A percentile compares a stretch with the other conserved stretches of the same genome.
phyloP scores from a whole-genome alignment of 2,888 invertebrate species.

The Xanthorhoe designata region DNA sequence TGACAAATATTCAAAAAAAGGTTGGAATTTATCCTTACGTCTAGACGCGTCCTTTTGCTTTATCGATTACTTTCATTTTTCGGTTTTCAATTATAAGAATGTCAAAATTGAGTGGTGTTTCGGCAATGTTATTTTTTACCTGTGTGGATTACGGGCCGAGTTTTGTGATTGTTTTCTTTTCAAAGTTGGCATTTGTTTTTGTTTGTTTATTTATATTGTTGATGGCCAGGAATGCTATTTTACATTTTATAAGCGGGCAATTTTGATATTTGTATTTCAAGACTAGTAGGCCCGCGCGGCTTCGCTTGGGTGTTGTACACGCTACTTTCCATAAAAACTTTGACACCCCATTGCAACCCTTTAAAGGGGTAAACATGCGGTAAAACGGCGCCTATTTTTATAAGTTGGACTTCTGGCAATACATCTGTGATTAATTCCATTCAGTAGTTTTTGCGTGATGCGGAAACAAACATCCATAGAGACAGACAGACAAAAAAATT shows the following conservation, averaged over 20 bases:
- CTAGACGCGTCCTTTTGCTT: slow-evolving; percentile 29
- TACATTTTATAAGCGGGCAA: not conserved
- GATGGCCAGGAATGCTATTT: not conserved
- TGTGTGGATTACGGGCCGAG: not conserved
- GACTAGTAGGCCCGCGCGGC: no score
- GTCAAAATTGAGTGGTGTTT: slow-evolving; percentile 11
- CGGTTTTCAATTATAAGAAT: slow-evolving; percentile 34
- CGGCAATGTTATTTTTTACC: not conserved
- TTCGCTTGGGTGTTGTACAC: no score
- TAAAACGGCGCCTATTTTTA: no score
- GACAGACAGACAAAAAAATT: no score
- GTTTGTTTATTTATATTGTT: not conserved
- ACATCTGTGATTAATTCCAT: no score
- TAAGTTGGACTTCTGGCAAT: no score
- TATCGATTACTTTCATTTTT: slow-evolving; percentile 37
- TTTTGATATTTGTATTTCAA: no score
- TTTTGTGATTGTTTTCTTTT: slow-evolving; percentile 10
- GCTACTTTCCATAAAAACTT: no score
- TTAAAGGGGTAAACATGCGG: no score
- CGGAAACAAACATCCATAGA: no score
- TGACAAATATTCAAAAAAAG: slow-evolving; percentile 64
- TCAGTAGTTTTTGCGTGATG: no score
- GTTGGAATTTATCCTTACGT: slow-evolving; percentile 56
- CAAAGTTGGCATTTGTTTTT: not conserved
- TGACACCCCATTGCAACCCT: no score